phyloP scores from a whole-genome alignment of 2,797 vertebrate genomes.

The Gymnothorax javanicus region DNA sequence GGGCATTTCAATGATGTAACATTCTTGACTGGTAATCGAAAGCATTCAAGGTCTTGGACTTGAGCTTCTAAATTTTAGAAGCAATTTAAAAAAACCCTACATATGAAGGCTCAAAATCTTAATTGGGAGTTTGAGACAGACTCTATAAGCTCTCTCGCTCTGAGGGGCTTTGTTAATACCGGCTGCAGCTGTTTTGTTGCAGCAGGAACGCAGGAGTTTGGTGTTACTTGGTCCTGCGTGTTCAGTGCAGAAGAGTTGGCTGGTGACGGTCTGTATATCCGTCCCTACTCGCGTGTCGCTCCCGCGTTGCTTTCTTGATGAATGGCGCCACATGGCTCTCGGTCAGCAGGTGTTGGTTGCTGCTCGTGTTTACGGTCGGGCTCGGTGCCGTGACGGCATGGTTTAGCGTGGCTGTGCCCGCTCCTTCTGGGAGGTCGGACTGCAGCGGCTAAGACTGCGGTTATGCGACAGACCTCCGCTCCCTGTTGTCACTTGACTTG shows the following conservation, averaged over 20 bases:
- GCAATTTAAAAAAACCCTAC: no score
- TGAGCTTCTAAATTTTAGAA: no score
- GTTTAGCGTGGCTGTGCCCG: neutral
- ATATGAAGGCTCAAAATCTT: no score
- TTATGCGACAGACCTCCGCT: neutral
- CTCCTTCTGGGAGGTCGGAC: neutral
- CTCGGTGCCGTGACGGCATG: neutral
- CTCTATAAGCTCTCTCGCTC: neutral
- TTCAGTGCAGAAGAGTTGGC: constrained; percentile 50
- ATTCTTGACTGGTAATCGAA: no score
- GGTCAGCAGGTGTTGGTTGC: neutral
- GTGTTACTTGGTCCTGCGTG: constrained; percentile 49
- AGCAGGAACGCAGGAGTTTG: constrained; percentile 24
- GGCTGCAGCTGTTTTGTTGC: no score
- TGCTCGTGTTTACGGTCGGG: constrained; percentile 7
- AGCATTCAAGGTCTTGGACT: no score
- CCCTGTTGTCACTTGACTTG: constrained; percentile 14
- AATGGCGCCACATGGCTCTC: neutral
- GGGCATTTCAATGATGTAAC: no score
- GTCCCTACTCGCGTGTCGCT: constrained; percentile 30
- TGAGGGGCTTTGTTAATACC: constrained; percentile 47
- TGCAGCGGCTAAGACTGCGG: constrained; percentile 4
- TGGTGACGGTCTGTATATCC: constrained; percentile 43
- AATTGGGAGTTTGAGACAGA: no score
- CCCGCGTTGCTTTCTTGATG: neutral